Evolutionary conservation across 2,113 vertebrate species (phyloP).

Genomic region (Cryptotis parvus): DNA sequence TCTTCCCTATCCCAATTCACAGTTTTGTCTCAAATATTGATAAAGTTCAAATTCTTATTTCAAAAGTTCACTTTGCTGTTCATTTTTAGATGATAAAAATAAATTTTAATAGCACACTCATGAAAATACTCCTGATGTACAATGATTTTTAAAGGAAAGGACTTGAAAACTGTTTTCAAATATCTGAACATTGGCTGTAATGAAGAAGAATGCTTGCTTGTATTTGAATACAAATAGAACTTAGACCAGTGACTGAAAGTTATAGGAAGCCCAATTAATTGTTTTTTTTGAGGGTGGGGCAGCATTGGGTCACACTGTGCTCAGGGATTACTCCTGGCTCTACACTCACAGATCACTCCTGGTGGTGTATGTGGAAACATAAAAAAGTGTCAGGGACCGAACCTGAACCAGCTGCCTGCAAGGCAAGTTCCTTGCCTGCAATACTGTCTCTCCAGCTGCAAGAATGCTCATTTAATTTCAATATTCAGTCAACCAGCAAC

Average conservation of each 20-base stretch:
- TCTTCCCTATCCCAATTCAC: neutral
- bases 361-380: too few species aligned
- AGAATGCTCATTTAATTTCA: neutral
- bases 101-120: neutral
- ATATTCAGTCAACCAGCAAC: neutral
- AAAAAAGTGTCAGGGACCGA: too few species aligned
- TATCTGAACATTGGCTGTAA: slow-evolving; percentile 1
- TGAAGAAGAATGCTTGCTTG: neutral
- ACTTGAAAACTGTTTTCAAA: neutral
- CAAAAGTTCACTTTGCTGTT: neutral
- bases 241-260: neutral
- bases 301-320: too few species aligned
- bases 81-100: slow-evolving; percentile 2
- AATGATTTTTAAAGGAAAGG: slow-evolving; percentile 10
- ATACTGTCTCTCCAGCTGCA: too few species aligned
- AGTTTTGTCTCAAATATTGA: neutral
- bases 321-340: too few species aligned
- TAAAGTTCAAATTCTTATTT: neutral
- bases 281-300: too few species aligned
- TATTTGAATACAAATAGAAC: slow-evolving; percentile 17
- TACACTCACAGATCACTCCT: too few species aligned
- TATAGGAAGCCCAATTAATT: neutral
- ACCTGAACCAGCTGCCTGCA: too few species aligned
- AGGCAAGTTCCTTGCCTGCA: too few species aligned
- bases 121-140: neutral